Evolutionary conservation across 2,888 invertebrate species (phyloP).

Genomic region (Epiblema foenella): DNA sequence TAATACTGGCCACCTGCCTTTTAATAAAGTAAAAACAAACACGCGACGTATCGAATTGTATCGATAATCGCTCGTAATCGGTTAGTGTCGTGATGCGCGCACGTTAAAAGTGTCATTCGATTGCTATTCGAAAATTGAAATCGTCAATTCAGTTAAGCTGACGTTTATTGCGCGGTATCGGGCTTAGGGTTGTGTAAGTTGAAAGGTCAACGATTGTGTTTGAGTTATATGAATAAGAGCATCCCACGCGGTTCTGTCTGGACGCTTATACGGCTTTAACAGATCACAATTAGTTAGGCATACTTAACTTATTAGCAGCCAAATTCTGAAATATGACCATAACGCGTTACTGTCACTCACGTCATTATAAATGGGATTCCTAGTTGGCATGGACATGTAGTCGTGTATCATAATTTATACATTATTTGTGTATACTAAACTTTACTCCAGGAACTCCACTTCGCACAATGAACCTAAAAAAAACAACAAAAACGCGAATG

Average conservation of each 20-base stretch:
- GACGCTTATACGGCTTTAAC: not conserved
- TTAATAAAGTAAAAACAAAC: slow-evolving; percentile 56
- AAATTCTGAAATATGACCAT: slow-evolving; percentile 2
- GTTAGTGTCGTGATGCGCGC: slow-evolving; percentile 65
- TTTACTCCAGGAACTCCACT: slow-evolving; percentile 4
- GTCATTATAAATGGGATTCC: not conserved
- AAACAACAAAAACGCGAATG: slow-evolving; percentile 28
- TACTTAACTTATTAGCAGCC: slow-evolving; percentile 3
- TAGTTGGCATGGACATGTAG: not conserved
- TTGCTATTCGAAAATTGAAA: slow-evolving; percentile 66
- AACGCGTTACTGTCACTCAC: not conserved
- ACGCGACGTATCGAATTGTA: slow-evolving; percentile 72
- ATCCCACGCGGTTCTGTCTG: slow-evolving; percentile 27
- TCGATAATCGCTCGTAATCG: slow-evolving; percentile 62
- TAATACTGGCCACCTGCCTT: slow-evolving; percentile 57
- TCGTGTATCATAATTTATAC: not conserved
- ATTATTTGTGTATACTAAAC: not conserved
- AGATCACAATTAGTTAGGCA: slow-evolving; percentile 24
- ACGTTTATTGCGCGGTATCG: slow-evolving; percentile 47
- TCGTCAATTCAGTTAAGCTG: slow-evolving; percentile 53
- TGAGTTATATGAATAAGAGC: slow-evolving; percentile 36
- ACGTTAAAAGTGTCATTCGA: slow-evolving; percentile 62
- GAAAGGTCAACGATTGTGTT: slow-evolving; percentile 40
- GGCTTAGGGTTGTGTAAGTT: slow-evolving; percentile 36
- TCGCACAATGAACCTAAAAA: slow-evolving; percentile 31